phyloP scores from a whole-genome alignment of 2,888 invertebrate species.

The Amiota minor region DNA sequence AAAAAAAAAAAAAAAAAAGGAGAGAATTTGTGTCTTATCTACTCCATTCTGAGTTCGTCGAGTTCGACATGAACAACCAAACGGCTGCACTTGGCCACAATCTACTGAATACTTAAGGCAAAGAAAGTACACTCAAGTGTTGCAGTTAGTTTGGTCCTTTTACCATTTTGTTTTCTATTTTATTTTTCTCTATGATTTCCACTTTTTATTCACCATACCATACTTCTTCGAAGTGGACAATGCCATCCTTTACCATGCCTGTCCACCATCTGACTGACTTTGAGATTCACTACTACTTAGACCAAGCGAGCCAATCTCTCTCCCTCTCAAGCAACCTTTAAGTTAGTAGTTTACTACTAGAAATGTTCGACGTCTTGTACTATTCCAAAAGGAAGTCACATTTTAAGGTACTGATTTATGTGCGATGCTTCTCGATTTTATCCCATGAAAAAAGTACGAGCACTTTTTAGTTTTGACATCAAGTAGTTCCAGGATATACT shows the following conservation, averaged over 20 bases:
- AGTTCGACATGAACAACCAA: neutral
- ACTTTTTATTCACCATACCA: neutral
- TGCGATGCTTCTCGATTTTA: constrained; percentile 58
- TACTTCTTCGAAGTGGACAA: too few species aligned
- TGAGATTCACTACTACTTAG: too few species aligned
- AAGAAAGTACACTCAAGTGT: constrained; percentile 15
- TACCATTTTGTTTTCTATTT: constrained; percentile 12
- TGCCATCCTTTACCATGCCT: too few species aligned
- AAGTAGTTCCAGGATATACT: too few species aligned
- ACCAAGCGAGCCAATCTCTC: neutral
- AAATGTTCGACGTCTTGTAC: neutral
- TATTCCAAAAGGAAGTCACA: constrained; percentile 51
- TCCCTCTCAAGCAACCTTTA: neutral
- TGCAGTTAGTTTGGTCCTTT: constrained; percentile 22
- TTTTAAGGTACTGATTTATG: constrained; percentile 64
- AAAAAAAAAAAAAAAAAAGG: neutral
- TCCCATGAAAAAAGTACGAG: constrained; percentile 38
- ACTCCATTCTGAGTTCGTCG: neutral
- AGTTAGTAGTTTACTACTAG: neutral
- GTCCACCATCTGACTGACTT: too few species aligned
- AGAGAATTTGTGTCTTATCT: neutral
- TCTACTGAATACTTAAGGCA: neutral
- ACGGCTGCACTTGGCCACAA: neutral
- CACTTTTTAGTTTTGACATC: constrained; percentile 55
- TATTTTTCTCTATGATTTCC: neutral